Percentiles rank a stretch among this genome's conserved stretches.
These are phyloP conservation scores for Dascillus cervinus DNA, from an alignment of 2,888 invertebrate species.

Conservation along the genomic window DNA sequence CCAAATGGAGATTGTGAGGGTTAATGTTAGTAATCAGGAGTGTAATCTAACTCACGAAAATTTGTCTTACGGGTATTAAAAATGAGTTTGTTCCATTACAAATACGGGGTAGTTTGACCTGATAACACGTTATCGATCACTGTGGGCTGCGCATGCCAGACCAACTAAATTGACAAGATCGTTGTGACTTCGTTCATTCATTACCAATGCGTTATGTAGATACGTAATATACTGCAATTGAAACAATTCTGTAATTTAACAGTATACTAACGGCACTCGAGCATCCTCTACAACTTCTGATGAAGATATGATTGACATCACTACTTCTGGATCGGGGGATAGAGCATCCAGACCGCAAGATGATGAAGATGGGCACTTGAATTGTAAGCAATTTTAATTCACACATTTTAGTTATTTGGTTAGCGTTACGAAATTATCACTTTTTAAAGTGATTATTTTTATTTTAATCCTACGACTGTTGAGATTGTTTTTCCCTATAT, in stretches of 20 bases:
- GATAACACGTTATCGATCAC: conserved; percentile 9
- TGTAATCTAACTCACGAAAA: too few relatives aligned
- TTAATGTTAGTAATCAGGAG: too few relatives aligned
- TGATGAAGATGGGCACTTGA: conserved; percentile 27
- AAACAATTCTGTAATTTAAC: conserved; percentile 12
- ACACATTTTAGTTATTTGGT: too few relatives aligned
- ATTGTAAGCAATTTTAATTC: conserved; percentile 10
- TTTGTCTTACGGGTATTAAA: too few relatives aligned
- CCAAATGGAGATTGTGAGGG: too few relatives aligned
- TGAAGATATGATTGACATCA: conserved; percentile 61
- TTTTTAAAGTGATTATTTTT: conserved; percentile 2
- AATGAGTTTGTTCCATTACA: neutral
- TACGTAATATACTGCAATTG: too few relatives aligned
- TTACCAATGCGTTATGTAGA: too few relatives aligned
- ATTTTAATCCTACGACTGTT: too few relatives aligned
- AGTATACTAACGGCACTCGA: conserved; percentile 27
- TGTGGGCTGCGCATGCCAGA: conserved; percentile 15
- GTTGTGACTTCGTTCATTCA: too few relatives aligned
- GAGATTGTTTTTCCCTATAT: too few relatives aligned
- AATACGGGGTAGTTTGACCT: conserved; percentile 2
- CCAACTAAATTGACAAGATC: too few relatives aligned
- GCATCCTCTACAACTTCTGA: conserved; percentile 41
- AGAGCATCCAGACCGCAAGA: conserved; percentile 28
- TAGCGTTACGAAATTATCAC: too few relatives aligned
- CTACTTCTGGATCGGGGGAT: conserved; percentile 44